Evolutionary conservation across 2,888 invertebrate genomes (phyloP).

Genomic region (Amblyjoppa proteus): DNA sequence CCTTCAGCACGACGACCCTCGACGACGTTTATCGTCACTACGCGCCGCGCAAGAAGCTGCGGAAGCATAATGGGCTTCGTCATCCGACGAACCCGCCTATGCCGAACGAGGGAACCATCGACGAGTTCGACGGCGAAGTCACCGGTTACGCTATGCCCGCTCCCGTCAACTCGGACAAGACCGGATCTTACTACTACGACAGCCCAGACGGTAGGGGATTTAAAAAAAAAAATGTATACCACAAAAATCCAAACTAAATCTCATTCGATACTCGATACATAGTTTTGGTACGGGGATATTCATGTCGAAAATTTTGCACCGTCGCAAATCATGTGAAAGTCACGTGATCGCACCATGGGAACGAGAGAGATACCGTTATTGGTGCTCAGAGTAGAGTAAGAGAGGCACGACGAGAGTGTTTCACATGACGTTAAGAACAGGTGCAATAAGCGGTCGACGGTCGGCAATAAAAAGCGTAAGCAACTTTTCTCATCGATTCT

Average conservation of each 20-base stretch:
- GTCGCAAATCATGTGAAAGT: neutral
- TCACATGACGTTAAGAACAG: too few relatives aligned
- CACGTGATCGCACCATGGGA: too few relatives aligned
- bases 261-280: neutral
- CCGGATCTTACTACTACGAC: conserved; percentile 72
- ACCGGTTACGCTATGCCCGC: conserved; percentile 86
- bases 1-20: conserved; percentile 89
- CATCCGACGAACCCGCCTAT: conserved; percentile 73
- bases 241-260: neutral
- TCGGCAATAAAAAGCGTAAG: too few relatives aligned
- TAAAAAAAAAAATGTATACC: neutral
- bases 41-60: conserved; percentile 81
- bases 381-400: too few relatives aligned
- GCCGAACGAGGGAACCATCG: conserved; percentile 83
- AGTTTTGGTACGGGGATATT: neutral
- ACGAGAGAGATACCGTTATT: too few relatives aligned
- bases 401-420: too few relatives aligned
- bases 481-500: too few relatives aligned
- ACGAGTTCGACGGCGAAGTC: conserved; percentile 88
- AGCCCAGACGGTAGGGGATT: conserved; percentile 65
- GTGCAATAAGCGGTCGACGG: too few relatives aligned
- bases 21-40: conserved; percentile 90
- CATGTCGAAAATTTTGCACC: neutral
- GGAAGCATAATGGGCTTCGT: conserved; percentile 69
- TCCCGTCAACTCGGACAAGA: conserved; percentile 79